phyloP scores from a whole-genome alignment of 1,140 invertebrate species.

The Harlomillsia oculata region DNA sequence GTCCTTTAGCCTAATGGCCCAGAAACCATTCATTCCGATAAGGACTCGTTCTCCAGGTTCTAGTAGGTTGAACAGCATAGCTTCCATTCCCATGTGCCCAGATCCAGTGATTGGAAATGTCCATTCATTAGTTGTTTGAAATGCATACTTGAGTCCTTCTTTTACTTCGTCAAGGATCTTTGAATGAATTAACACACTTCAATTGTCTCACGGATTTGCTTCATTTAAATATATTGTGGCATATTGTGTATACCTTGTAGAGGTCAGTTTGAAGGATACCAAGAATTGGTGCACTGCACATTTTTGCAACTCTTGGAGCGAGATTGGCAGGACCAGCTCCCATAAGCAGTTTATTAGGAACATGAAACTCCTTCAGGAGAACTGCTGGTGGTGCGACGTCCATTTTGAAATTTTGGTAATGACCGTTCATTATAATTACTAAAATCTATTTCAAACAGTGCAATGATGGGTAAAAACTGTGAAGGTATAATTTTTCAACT shows the following conservation, averaged over 20 bases:
- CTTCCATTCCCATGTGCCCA: conserved; percentile 75
- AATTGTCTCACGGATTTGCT: too few species aligned
- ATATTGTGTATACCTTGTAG: conserved; percentile 47
- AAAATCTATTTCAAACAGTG: too few species aligned
- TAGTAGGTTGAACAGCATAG: conserved; percentile 64
- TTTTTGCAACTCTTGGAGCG: conserved; percentile 52
- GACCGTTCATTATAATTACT: too few species aligned
- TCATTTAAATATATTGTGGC: background rate
- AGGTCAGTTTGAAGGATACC: conserved; percentile 64
- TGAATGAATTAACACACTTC: background rate
- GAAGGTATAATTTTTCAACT: too few species aligned
- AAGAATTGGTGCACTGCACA: conserved; percentile 52
- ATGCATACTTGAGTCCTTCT: conserved; percentile 65
- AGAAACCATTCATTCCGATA: conserved; percentile 64
- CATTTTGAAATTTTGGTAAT: too few species aligned
- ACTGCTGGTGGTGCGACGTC: background rate
- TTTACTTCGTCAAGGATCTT: conserved; percentile 80
- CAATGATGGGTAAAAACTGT: too few species aligned
- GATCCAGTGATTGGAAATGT: conserved; percentile 68
- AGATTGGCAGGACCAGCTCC: conserved; percentile 68
- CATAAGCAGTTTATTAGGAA: conserved; percentile 2
- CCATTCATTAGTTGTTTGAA: conserved; percentile 68
- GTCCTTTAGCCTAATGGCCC: conserved; percentile 64
- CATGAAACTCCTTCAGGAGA: background rate
- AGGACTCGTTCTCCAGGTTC: conserved; percentile 63